Percentiles rank a stretch among this genome's conserved stretches.
These are phyloP conservation scores for Erpetoichthys calabaricus DNA, from an alignment of 2,797 vertebrate genomes.

Conservation along the genomic window DNA sequence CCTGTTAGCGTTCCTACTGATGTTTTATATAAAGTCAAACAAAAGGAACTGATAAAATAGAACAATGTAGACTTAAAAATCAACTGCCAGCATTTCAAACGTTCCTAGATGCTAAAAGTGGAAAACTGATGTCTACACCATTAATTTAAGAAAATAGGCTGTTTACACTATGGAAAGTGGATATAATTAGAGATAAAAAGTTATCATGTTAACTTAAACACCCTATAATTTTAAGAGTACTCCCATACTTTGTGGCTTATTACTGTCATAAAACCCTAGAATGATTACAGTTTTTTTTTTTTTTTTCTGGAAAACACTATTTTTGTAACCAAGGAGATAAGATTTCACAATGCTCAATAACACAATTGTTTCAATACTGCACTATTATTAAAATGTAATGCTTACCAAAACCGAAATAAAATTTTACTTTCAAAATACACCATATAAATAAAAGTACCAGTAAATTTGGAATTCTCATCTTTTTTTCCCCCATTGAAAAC, in stretches of 20 bases:
- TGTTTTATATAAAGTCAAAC: conserved; percentile 4
- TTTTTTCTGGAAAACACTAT: too few species aligned
- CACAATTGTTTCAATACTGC: too few species aligned
- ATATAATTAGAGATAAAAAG: conserved; percentile 13
- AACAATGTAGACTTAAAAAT: conserved; percentile 4
- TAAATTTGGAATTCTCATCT: too few species aligned
- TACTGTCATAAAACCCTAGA: conserved; percentile 3
- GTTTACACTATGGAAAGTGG: neutral
- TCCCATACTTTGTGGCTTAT: conserved; percentile 11
- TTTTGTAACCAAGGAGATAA: too few species aligned
- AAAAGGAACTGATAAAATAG: conserved; percentile 5
- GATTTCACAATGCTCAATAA: too few species aligned
- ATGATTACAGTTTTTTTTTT: neutral
- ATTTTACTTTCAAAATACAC: too few species aligned
- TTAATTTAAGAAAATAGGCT: neutral
- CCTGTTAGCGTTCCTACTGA: neutral
- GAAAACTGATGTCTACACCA: neutral
- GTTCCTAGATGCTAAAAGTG: neutral
- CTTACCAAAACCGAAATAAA: too few species aligned
- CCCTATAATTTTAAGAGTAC: conserved; percentile 14
- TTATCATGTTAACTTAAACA: neutral
- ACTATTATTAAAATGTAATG: too few species aligned
- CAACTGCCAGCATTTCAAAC: conserved; percentile 3
- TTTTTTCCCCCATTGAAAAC: too few species aligned
- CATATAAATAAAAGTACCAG: too few species aligned